phyloP scores from a whole-genome alignment of 2,888 invertebrate species.

The Meliscaeva auricollis region DNA sequence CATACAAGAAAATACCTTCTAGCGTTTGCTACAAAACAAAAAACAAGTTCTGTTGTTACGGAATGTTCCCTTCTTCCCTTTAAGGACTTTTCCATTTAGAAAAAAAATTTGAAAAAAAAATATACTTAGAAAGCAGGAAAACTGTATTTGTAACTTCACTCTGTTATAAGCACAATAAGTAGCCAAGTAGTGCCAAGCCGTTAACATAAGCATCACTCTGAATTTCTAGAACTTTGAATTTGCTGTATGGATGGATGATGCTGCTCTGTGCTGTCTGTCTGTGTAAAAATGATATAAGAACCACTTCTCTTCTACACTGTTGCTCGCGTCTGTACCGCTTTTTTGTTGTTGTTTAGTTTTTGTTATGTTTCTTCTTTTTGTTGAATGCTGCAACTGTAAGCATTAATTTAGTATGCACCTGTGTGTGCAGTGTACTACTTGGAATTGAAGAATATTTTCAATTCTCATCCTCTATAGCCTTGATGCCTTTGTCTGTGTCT shows the following conservation, averaged over 20 bases:
- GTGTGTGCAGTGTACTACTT: constrained; percentile 50
- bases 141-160: constrained; percentile 33
- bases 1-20: constrained; percentile 20
- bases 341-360: not conserved
- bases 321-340: constrained; percentile 27
- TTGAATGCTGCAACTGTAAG: constrained; percentile 43
- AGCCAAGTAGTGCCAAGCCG: constrained; percentile 34
- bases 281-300: constrained; percentile 66
- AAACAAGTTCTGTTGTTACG: constrained; percentile 36
- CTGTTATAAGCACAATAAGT: constrained; percentile 28
- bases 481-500: constrained; percentile 49
- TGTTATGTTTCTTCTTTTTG: constrained; percentile 1
- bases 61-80: constrained; percentile 39
- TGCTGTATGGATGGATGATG: not conserved
- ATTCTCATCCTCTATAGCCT: constrained; percentile 33
- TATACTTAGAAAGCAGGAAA: not conserved
- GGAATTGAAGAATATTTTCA: constrained; percentile 17
- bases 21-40: not conserved
- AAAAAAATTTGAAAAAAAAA: constrained; percentile 14
- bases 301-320: constrained; percentile 47
- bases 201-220: constrained; percentile 43
- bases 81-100: constrained; percentile 43
- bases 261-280: not conserved
- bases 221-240: constrained; percentile 36
- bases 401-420: constrained; percentile 72